Evolutionary conservation across 2,113 vertebrate species (phyloP).

Genomic region (Alligator mississippiensis): DNA sequence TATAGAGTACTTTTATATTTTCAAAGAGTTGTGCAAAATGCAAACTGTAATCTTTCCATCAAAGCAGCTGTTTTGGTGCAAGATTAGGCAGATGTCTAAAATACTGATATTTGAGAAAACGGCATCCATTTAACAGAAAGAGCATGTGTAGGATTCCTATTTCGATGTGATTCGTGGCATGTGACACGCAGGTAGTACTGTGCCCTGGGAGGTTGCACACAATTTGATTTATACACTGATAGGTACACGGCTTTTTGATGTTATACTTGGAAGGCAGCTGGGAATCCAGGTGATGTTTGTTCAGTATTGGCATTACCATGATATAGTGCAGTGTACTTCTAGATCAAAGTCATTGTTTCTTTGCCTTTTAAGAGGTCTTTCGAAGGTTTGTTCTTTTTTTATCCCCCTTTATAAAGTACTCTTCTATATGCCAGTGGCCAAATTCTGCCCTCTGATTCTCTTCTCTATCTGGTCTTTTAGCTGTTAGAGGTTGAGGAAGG

Average conservation of each 20-base stretch:
- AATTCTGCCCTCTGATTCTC: neutral
- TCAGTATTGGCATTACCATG: neutral
- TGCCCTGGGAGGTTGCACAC: slow-evolving; percentile 4
- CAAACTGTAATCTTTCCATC: slow-evolving; percentile 20
- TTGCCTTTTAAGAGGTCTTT: neutral
- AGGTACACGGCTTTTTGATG: neutral
- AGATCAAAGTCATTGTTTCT: neutral
- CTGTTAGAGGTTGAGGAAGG: neutral
- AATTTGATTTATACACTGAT: slow-evolving; percentile 5
- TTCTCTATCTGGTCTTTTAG: neutral
- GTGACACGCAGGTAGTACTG: neutral
- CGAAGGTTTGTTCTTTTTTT: neutral
- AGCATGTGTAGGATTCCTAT: neutral
- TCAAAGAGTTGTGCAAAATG: slow-evolving; percentile 25
- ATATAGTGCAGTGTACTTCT: neutral
- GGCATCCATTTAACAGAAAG: neutral
- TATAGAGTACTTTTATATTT: neutral
- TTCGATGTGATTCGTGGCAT: slow-evolving; percentile 15
- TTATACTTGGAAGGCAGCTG: neutral
- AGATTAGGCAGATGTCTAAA: neutral
- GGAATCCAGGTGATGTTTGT: neutral
- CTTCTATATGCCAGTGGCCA: neutral
- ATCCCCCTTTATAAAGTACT: too few relatives aligned
- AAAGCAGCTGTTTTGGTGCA: neutral
- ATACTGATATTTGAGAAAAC: neutral